phyloP scores from a whole-genome alignment of 1,140 invertebrate species.

The Neodiprion fabricii region DNA sequence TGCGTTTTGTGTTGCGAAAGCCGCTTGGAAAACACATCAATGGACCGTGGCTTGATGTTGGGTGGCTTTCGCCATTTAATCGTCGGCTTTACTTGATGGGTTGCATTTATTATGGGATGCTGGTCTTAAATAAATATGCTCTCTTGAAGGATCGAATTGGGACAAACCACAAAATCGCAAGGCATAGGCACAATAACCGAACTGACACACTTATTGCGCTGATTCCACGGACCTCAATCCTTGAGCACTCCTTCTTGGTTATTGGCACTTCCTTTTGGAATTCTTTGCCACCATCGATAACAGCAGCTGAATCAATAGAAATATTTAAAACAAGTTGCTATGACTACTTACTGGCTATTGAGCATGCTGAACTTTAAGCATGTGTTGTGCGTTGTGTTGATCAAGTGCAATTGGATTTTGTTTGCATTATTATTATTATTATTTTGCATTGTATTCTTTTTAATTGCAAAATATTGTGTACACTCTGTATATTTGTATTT shows the following conservation, averaged over 20 bases:
- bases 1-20: not conserved
- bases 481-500: too few relatives aligned
- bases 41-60: not conserved
- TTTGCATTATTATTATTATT: too few relatives aligned
- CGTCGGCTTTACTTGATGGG: not conserved
- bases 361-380: too few relatives aligned
- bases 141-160: not conserved
- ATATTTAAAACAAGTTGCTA: too few relatives aligned
- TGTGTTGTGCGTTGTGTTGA: too few relatives aligned
- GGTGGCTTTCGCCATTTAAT: not conserved
- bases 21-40: not conserved
- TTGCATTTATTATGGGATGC: not conserved
- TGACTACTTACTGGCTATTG: too few relatives aligned
- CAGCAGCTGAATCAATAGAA: not conserved
- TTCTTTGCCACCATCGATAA: not conserved
- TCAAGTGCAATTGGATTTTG: too few relatives aligned
- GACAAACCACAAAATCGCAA: not conserved
- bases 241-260: not conserved
- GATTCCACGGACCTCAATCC: not conserved
- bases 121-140: not conserved
- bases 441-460: too few relatives aligned
- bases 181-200: not conserved
- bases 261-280: conserved; percentile 1
- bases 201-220: not conserved
- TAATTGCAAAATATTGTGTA: too few relatives aligned